Conservation (phyloP, 2,888 invertebrate genomes). For the Sylvicola fuscatus region DNA sequence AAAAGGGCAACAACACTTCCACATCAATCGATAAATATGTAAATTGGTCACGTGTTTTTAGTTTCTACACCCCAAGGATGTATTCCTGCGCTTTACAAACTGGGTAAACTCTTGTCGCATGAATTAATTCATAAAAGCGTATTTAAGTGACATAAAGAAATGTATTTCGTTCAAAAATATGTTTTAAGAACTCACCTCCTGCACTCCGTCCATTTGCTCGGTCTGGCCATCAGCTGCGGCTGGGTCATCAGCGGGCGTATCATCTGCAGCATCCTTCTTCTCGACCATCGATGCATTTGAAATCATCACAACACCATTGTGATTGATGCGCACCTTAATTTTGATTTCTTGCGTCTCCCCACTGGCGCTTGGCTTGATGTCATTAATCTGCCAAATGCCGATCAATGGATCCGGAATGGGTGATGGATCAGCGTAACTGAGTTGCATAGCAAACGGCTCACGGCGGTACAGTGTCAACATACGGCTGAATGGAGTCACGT, state of each 20-base stretch:
- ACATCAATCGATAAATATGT: no score
- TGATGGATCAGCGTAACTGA: constrained; percentile 55
- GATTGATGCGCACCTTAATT: constrained; percentile 85
- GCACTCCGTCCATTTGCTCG: constrained; percentile 28
- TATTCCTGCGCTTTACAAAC: no score
- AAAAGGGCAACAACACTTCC: no score
- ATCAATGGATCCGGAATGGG: constrained; percentile 60
- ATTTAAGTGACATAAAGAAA: background rate
- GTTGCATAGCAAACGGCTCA: constrained; percentile 71
- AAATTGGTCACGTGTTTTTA: no score
- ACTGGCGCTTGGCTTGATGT: constrained; percentile 66
- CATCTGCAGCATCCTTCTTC: constrained; percentile 34
- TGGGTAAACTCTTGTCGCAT: background rate
- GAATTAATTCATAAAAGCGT: background rate
- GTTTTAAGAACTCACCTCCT: constrained; percentile 23
- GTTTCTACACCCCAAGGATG: no score
- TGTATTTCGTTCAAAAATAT: no score
- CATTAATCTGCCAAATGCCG: constrained; percentile 64
- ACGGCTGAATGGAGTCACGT: constrained; percentile 82
- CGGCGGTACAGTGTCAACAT: constrained; percentile 82
- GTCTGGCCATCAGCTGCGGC: constrained; percentile 19
- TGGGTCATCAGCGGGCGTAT: constrained; percentile 14
- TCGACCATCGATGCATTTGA: constrained; percentile 69
- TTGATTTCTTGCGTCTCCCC: constrained; percentile 91
- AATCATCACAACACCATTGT: constrained; percentile 79